Evolutionary conservation across 1,140 invertebrate genomes (phyloP).

Genomic region (Hesperophylax magnus): DNA sequence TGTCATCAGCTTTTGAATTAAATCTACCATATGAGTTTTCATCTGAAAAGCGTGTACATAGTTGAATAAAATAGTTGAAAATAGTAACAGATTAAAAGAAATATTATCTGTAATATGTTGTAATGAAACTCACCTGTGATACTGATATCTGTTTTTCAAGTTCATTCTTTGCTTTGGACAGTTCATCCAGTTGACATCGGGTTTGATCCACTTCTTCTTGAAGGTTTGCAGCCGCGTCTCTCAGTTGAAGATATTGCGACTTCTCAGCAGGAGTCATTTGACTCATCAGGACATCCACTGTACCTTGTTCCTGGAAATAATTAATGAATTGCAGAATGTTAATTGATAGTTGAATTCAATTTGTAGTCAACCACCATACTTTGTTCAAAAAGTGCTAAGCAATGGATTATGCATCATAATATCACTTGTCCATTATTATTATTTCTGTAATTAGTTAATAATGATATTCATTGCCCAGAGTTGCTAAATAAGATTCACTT

Average conservation of each 20-base stretch:
- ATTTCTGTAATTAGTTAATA: too few species aligned
- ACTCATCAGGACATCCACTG: conserved; percentile 67
- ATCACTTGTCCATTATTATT: too few species aligned
- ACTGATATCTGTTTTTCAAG: conserved; percentile 81
- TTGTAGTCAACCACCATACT: too few species aligned
- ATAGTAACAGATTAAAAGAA: too few species aligned
- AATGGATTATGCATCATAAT: too few species aligned
- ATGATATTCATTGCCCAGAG: too few species aligned
- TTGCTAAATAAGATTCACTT: too few species aligned
- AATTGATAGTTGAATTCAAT: too few species aligned
- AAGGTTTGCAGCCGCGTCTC: conserved; percentile 71
- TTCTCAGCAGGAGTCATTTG: conserved; percentile 76
- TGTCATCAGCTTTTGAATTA: conserved; percentile 79
- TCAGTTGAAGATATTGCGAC: conserved; percentile 73
- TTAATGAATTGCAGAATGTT: too few species aligned
- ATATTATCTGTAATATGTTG: not conserved
- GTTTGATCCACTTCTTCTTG: conserved; percentile 75
- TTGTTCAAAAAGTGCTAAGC: too few species aligned
- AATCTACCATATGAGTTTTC: conserved; percentile 81
- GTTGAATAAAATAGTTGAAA: too few species aligned
- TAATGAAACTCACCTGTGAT: conserved; percentile 67
- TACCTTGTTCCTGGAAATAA: conserved; percentile 67
- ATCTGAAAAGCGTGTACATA: conserved; percentile 61
- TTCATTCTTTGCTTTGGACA: conserved; percentile 76
- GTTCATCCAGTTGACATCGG: conserved; percentile 74